Conservation (phyloP, 1,140 invertebrate species). For the Coenobita brevimanus region DNA sequence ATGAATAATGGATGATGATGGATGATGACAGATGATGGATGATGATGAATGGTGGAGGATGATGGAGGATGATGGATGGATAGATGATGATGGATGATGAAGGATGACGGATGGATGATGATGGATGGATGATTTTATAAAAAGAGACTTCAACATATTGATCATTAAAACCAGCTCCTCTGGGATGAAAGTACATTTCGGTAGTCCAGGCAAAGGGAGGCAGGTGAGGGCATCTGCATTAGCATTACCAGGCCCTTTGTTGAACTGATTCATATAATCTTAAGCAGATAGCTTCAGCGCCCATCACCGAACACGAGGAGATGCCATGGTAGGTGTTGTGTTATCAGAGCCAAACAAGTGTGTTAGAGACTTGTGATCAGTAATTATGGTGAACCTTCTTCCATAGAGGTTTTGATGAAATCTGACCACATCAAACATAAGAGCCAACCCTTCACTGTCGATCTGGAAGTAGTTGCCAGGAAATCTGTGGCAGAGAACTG, state of each 20-base stretch:
- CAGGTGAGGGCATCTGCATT: neutral
- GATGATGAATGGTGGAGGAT: no score
- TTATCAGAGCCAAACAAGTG: neutral
- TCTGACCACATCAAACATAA: no score
- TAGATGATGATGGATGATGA: no score
- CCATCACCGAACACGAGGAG: neutral
- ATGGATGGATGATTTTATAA: no score
- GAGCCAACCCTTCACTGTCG: no score
- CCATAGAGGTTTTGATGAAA: no score
- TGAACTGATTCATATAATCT: neutral
- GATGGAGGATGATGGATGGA: no score
- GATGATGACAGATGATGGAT: no score
- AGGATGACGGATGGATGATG: no score
- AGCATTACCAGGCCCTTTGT: neutral
- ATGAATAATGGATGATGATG: no score
- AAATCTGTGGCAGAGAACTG: no score
- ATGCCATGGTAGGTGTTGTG: neutral
- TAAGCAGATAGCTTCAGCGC: neutral
- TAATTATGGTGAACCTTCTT: conserved; percentile 37
- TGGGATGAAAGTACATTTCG: neutral
- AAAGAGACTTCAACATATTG: neutral
- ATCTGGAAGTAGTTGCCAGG: no score
- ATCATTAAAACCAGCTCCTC: neutral
- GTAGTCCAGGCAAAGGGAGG: neutral
- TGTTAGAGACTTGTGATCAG: conserved; percentile 73